Conservation (phyloP, 2,888 invertebrate genomes). For the Eilema caniola region DNA sequence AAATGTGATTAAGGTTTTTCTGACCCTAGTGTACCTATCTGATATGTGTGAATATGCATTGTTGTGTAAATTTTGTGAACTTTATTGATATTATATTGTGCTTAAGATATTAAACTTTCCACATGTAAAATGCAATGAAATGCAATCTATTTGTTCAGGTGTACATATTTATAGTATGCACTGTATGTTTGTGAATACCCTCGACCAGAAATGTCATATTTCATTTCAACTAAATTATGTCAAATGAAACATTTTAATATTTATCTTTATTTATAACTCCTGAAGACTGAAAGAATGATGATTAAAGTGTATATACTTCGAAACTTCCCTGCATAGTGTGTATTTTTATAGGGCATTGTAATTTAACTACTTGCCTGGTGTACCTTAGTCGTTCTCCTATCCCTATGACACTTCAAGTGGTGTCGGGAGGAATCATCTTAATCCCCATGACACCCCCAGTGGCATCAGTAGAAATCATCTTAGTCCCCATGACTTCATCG, state of each 20-base stretch:
- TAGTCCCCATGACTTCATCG: too few relatives aligned
- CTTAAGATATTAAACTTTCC: neutral
- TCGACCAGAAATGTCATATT: neutral
- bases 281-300: conserved; percentile 47
- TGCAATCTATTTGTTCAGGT: conserved; percentile 28
- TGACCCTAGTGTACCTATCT: neutral
- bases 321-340: neutral
- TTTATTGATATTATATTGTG: conserved; percentile 3
- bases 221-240: neutral
- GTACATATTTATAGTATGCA: conserved; percentile 36
- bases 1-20: conserved; percentile 28
- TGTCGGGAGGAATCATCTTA: too few relatives aligned
- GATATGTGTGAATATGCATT: conserved; percentile 2
- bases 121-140: neutral
- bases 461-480: too few relatives aligned
- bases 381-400: too few relatives aligned
- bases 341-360: neutral
- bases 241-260: neutral
- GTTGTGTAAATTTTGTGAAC: conserved; percentile 4
- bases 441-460: too few relatives aligned
- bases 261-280: conserved; percentile 32
- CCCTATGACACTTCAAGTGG: too few relatives aligned
- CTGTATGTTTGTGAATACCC: conserved; percentile 3
- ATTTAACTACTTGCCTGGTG: too few relatives aligned
- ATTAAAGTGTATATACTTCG: conserved; percentile 35